Percentiles rank a stretch among this genome's conserved stretches.
Evolutionary conservation across 2,797 vertebrate species (phyloP).

Genomic region (Mastacembelus armatus): DNA sequence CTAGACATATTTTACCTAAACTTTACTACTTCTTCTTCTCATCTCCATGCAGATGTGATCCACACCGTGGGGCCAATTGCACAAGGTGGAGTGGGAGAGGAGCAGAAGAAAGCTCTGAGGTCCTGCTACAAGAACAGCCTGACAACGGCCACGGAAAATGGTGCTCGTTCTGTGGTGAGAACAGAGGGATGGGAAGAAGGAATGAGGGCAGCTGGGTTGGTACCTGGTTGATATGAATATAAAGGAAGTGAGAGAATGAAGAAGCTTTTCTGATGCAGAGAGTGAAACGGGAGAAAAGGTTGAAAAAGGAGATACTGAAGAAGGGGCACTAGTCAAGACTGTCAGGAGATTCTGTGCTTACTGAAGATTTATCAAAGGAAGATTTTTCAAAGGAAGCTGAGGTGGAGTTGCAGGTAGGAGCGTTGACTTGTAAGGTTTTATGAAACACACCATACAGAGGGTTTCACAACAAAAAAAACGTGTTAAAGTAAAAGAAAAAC

Average conservation of each 20-base stretch:
- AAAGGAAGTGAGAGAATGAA: neutral
- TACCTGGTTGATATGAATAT: neutral
- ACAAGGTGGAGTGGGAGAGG: conserved; percentile 80
- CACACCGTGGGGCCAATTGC: conserved; percentile 91
- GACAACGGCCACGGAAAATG: conserved; percentile 71
- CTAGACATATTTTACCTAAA: neutral
- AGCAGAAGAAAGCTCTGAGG: conserved; percentile 82
- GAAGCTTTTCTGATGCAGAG: neutral
- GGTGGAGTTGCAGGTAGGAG: conserved; percentile 22
- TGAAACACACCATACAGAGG: conserved; percentile 48
- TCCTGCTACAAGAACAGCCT: conserved; percentile 90
- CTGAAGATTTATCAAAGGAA: conserved; percentile 4
- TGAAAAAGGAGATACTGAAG: neutral
- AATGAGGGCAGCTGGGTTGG: neutral
- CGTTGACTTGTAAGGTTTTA: conserved; percentile 37
- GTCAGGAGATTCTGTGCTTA: conserved; percentile 17
- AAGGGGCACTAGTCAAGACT: neutral
- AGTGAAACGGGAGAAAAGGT: neutral
- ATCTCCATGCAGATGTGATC: conserved; percentile 85
- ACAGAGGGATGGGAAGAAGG: neutral
- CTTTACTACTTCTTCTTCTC: conserved; percentile 19
- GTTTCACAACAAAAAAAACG: conserved; percentile 48
- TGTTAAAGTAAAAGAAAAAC: conserved; percentile 48
- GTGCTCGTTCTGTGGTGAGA: conserved; percentile 87
- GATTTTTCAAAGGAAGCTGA: conserved; percentile 31